These are phyloP conservation scores for Aphodius granarius DNA, from an alignment of 2,888 invertebrate species.

Conservation along the genomic window DNA sequence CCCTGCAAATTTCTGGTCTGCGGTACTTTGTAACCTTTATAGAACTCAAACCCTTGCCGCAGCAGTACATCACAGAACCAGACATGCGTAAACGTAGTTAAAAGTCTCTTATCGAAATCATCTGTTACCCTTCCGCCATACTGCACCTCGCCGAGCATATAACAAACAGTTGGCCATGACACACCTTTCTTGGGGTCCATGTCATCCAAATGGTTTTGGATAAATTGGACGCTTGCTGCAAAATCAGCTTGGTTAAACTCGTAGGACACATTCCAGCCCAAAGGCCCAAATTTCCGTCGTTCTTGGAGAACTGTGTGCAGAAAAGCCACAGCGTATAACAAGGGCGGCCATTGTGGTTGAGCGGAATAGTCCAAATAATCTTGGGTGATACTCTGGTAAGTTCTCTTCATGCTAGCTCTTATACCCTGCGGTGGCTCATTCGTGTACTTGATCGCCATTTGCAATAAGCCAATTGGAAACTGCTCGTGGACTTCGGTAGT, in stretches of 20 bases:
- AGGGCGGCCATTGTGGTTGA: constrained; percentile 89
- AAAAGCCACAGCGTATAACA: constrained; percentile 92
- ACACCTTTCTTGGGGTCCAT: constrained; percentile 97
- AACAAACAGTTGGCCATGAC: constrained; percentile 96
- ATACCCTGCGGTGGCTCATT: constrained; percentile 98
- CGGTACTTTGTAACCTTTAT: constrained; percentile 90
- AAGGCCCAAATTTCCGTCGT: constrained; percentile 91
- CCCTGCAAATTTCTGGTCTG: constrained; percentile 76
- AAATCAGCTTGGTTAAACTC: constrained; percentile 98
- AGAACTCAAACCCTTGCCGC: constrained; percentile 88
- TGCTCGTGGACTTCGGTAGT: constrained; percentile 93
- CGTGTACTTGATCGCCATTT: constrained; percentile 96
- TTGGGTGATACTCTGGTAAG: constrained; percentile 87
- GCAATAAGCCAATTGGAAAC: constrained; percentile 85
- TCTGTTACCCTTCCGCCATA: constrained; percentile 90
- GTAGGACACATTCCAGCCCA: constrained; percentile 93
- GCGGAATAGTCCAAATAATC: constrained; percentile 92
- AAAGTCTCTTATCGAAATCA: constrained; percentile 91
- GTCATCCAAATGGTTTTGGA: constrained; percentile 96
- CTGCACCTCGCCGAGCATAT: constrained; percentile 93
- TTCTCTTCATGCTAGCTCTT: constrained; percentile 89
- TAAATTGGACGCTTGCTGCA: constrained; percentile 91
- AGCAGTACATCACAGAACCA: constrained; percentile 94
- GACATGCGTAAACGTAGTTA: constrained; percentile 89
- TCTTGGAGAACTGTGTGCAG: constrained; percentile 95